Percentiles rank a stretch among this genome's conserved stretches.
phyloP scores from a whole-genome alignment of 1,140 invertebrate species.

The Eubasilissa regina region DNA sequence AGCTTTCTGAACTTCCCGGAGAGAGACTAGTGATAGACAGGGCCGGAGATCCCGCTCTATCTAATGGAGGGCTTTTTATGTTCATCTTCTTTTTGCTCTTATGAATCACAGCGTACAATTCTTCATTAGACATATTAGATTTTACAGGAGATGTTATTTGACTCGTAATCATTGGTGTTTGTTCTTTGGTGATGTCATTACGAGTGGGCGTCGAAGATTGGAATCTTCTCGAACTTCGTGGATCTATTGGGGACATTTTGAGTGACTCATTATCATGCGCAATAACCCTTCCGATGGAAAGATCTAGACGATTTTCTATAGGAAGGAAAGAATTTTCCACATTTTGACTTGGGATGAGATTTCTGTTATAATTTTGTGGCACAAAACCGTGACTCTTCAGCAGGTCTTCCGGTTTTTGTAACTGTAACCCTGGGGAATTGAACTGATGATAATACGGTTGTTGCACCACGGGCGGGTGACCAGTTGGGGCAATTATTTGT shows the following conservation, averaged over 20 bases:
- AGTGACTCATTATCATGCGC: conserved; percentile 65
- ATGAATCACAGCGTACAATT: conserved; percentile 84
- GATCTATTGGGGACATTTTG: conserved; percentile 78
- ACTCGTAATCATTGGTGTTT: conserved; percentile 29
- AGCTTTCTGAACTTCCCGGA: conserved; percentile 71
- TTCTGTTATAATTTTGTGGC: conserved; percentile 16
- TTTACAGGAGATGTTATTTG: conserved; percentile 76
- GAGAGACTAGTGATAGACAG: conserved; percentile 71
- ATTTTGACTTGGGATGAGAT: neutral
- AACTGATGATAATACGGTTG: conserved; percentile 20
- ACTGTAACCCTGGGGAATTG: neutral
- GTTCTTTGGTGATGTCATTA: conserved; percentile 66
- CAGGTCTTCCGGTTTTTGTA: conserved; percentile 25
- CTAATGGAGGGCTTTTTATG: conserved; percentile 74
- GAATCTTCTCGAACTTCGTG: conserved; percentile 70
- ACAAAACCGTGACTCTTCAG: neutral
- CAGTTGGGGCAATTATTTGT: neutral
- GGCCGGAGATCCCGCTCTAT: conserved; percentile 72
- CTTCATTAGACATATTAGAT: conserved; percentile 83
- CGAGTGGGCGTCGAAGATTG: conserved; percentile 76
- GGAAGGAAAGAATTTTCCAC: conserved; percentile 43
- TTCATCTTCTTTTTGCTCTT: conserved; percentile 84
- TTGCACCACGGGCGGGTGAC: neutral
- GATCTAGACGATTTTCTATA: conserved; percentile 31
- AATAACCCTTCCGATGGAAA: conserved; percentile 27